Evolutionary conservation across 2,113 vertebrate species (phyloP), one percentile per base, ranked within the genome.

Genomic region (Scartelaos histophorus): DNA sequence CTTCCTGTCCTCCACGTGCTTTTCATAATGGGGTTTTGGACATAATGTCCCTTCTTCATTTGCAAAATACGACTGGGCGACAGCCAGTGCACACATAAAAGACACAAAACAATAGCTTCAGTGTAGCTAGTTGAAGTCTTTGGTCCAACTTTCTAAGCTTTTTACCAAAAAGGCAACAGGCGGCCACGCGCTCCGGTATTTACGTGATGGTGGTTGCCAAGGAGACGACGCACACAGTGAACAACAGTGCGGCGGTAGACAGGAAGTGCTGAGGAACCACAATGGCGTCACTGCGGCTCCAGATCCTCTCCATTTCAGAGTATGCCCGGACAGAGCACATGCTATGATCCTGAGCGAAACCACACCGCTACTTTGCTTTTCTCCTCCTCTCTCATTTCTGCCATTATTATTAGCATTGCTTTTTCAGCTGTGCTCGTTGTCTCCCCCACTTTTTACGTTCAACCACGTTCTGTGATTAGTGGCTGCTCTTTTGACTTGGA

Each of bases 271-370:
- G 82, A 80, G 81, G 91, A 94, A 94, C 93, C 93, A 93, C 93
- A 94, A 92, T 94, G 93, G 91, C 93, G 93, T 94, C 93, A 94
- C 88, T 93, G 93, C 91, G 92, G 93, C 93, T 93, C 79, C 67
- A 75, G 67, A 87, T 78, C 87, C 82, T 76, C 80, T 85, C 75
- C 56, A 66, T 71, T 77, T 82, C 70, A 76, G 70, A 66, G n/a
- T 78, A 74, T 78, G 70, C 73, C 57, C 13, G 66, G 83, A 81
- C 84, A 87, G 82, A 82, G 22, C 68, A 73, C 80, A 79, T 83
- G 87, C 88, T 89, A 85, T 90, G 90, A 89, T 90, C 89, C 82
- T 88, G 81, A 89, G 88, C 83, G 75, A 83, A 76, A 86, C 88
- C 75, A 72, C 91, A 86, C 71, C 46, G 54, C 71, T 77, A 66